Conservation (phyloP, 2,113 vertebrate genomes). For the Donacobius atricapilla region DNA sequence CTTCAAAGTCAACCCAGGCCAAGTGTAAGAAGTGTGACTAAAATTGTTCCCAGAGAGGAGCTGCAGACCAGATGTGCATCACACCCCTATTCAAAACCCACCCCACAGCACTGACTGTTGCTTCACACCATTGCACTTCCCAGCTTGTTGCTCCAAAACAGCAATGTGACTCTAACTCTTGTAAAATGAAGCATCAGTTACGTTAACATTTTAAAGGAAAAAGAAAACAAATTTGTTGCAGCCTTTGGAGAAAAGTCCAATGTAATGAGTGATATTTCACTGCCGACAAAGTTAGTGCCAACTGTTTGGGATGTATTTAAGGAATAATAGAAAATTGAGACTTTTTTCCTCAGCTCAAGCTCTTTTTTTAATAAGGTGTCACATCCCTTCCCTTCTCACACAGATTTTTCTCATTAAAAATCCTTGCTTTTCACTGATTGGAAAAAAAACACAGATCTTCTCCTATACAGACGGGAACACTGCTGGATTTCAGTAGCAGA, state of each 20-base stretch:
- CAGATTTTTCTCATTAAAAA: background rate
- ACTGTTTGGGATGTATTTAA: background rate
- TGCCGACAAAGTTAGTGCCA: background rate
- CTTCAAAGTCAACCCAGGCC: background rate
- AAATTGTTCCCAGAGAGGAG: slow-evolving; percentile 18
- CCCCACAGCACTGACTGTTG: background rate
- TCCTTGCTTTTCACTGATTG: background rate
- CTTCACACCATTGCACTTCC: background rate
- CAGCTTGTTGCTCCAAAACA: background rate
- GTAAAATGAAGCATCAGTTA: background rate
- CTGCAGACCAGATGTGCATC: slow-evolving; percentile 35
- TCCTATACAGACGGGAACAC: background rate
- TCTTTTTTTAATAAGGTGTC: background rate
- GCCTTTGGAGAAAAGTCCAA: background rate
- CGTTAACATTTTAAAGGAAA: background rate
- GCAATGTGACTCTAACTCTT: background rate
- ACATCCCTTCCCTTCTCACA: background rate
- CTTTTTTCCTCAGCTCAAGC: background rate
- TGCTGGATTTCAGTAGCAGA: background rate
- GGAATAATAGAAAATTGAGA: background rate
- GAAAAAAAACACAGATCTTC: background rate
- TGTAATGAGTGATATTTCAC: background rate
- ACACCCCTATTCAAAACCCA: background rate
- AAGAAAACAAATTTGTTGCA: slow-evolving; percentile 23
- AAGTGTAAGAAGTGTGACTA: background rate